Evolutionary conservation across 2,113 vertebrate genomes (phyloP).

Genomic region (Chelonoidis abingdonii): DNA sequence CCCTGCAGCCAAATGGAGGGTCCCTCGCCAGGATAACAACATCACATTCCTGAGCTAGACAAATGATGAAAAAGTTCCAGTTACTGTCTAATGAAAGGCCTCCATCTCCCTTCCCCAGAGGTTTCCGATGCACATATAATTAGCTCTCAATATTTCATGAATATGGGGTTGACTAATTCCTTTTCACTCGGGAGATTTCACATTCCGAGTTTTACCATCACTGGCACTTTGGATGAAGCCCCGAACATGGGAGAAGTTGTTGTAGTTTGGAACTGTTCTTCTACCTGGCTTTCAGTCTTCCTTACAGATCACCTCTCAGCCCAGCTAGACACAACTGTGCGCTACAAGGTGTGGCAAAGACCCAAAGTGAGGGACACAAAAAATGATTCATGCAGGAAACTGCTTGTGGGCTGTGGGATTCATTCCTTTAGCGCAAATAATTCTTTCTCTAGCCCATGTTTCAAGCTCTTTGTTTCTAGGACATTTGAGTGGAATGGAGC

Average conservation of each 20-base stretch:
- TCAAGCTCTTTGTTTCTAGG: conserved; percentile 15
- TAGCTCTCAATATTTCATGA: conserved; percentile 66
- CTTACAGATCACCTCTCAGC: conserved; percentile 18
- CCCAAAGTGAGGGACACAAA: conserved; percentile 9
- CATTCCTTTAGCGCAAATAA: neutral
- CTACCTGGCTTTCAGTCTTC: neutral
- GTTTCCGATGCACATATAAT: conserved; percentile 78
- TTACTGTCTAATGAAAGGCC: conserved; percentile 76
- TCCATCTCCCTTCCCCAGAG: conserved; percentile 73
- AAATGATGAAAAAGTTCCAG: conserved; percentile 76
- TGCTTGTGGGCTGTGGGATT: neutral
- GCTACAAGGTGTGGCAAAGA: conserved; percentile 8
- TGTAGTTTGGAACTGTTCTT: neutral
- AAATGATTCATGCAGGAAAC: neutral
- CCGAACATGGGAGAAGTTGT: conserved; percentile 32
- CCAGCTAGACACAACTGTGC: conserved; percentile 27
- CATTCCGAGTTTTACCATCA: conserved; percentile 38
- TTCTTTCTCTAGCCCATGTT: neutral
- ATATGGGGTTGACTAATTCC: conserved; percentile 69
- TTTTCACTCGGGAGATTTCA: conserved; percentile 71
- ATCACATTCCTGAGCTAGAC: conserved; percentile 75
- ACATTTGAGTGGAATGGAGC: neutral
- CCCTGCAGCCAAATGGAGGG: conserved; percentile 74
- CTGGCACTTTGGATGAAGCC: conserved; percentile 64
- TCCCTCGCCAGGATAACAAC: conserved; percentile 68